Percentiles rank a stretch among this genome's conserved stretches.
Evolutionary conservation across 2,888 invertebrate species (phyloP).

Genomic region (Diaprepes abbreviatus): DNA sequence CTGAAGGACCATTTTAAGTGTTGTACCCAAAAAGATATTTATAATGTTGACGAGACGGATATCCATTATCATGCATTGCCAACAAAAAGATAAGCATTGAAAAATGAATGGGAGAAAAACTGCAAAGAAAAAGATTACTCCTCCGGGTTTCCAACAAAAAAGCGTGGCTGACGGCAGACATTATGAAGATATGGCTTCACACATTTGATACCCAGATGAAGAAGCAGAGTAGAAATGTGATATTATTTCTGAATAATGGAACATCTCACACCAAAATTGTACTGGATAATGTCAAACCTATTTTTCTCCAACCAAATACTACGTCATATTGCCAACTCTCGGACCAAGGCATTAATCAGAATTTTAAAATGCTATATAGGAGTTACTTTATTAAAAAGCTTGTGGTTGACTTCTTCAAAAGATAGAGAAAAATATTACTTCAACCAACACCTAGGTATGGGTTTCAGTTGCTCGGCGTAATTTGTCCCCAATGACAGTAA

Average conservation of each 20-base stretch:
- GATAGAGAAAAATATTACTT: neutral
- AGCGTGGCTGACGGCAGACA: neutral
- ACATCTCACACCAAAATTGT: slow-evolving; percentile 3
- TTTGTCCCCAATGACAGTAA: neutral
- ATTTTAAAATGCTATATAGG: neutral
- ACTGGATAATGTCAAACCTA: slow-evolving; percentile 11
- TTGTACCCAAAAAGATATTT: too few species aligned
- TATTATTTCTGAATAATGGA: slow-evolving; percentile 21
- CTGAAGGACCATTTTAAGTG: too few species aligned
- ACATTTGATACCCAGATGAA: slow-evolving; percentile 25
- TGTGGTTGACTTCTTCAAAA: neutral
- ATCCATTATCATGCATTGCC: neutral
- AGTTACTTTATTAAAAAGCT: neutral
- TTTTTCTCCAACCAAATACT: neutral
- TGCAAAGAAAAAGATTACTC: neutral
- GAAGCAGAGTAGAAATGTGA: slow-evolving; percentile 13
- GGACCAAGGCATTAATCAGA: neutral
- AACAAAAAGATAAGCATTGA: neutral
- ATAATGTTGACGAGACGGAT: neutral
- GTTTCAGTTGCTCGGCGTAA: neutral
- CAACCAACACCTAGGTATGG: neutral
- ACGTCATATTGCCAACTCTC: neutral
- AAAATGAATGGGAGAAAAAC: neutral
- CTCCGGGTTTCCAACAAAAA: too few species aligned
- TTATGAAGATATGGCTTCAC: neutral